Evolutionary conservation across 2,888 invertebrate genomes (phyloP).

Genomic region (Anticlea derivata): DNA sequence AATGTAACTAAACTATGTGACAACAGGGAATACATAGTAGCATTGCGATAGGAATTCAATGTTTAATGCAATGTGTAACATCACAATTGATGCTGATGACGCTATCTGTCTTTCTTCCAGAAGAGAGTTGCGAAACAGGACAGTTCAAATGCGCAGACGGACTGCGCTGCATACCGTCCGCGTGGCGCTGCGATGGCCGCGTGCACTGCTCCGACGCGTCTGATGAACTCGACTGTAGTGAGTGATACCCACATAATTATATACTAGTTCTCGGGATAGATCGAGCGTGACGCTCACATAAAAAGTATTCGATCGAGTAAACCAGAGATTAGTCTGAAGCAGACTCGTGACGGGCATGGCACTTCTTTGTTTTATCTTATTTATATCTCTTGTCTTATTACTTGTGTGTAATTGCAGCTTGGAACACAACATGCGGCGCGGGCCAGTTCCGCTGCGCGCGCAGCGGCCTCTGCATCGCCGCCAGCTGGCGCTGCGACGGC

Average conservation of each 20-base stretch:
- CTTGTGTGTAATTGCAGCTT: conserved; percentile 49
- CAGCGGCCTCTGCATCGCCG: conserved; percentile 89
- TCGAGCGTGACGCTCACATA: too few species aligned
- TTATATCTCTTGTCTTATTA: too few species aligned
- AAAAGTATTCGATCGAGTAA: too few species aligned
- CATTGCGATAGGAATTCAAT: not conserved
- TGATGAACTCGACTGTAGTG: conserved; percentile 85
- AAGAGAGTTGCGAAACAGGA: conserved; percentile 51
- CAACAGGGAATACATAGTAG: too few species aligned
- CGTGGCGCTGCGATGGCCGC: conserved; percentile 86
- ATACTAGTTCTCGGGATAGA: too few species aligned
- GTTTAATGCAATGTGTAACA: too few species aligned
- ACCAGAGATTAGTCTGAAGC: too few species aligned
- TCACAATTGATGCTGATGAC: too few species aligned
- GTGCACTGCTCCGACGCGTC: conserved; percentile 86
- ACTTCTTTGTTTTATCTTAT: too few species aligned
- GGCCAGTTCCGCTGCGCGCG: conserved; percentile 90
- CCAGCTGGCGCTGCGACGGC: conserved; percentile 90
- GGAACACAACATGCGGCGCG: conserved; percentile 83
- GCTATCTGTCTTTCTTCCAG: conserved; percentile 2
- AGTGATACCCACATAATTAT: too few species aligned
- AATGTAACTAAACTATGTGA: too few species aligned
- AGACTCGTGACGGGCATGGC: too few species aligned
- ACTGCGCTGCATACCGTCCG: conserved; percentile 84
- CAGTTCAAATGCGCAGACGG: conserved; percentile 85